A percentile compares a stretch with the other conserved stretches of the same genome.
These are phyloP conservation scores for Oscheius sp. DNA, from an alignment of 2,888 invertebrate species.

Conservation along the genomic window DNA sequence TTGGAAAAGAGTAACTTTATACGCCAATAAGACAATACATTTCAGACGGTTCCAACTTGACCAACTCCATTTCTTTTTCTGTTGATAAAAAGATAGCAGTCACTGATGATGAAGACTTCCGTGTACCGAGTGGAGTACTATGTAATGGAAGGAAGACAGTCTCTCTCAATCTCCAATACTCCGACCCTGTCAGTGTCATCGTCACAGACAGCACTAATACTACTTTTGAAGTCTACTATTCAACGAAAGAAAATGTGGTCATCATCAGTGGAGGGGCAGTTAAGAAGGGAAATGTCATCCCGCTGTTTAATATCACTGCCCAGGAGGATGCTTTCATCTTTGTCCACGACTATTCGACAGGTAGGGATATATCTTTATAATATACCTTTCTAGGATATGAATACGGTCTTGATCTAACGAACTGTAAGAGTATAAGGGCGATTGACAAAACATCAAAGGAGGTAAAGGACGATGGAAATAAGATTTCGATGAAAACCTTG, in stretches of 20 bases:
- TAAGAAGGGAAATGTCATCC: conserved; percentile 11
- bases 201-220: conserved; percentile 2
- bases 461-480: background rate
- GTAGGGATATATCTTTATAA: background rate
- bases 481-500: background rate
- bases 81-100: background rate
- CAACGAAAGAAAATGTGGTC: background rate
- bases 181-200: conserved; percentile 16
- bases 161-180: background rate
- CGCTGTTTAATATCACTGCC: conserved; percentile 12
- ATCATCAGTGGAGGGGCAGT: background rate
- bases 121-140: conserved; percentile 9
- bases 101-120: background rate
- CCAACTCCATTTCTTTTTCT: conserved; percentile 10
- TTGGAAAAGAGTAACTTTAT: background rate
- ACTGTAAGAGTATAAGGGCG: background rate
- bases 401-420: background rate
- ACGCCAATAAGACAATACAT: no score
- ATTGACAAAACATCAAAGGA: background rate
- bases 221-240: conserved; percentile 3
- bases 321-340: background rate
- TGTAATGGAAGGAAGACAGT: conserved; percentile 10
- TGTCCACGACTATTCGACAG: conserved; percentile 19
- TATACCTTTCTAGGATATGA: conserved; percentile 2
- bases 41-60: background rate